Conservation (phyloP, 1,140 invertebrate species). For the Frieseomelitta varia region DNA sequence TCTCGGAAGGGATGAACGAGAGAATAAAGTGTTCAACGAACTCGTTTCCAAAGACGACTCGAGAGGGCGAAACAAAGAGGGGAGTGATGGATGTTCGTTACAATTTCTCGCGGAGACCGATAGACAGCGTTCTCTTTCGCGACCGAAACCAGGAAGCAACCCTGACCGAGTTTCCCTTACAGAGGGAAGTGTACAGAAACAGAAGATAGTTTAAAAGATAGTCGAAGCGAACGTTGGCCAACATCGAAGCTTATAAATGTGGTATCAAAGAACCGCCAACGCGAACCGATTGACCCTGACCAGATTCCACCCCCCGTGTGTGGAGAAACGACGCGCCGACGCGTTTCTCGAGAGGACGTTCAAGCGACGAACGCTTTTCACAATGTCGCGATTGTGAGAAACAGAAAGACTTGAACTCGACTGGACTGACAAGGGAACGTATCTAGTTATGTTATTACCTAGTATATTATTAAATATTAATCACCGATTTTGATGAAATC, state of each 20-base stretch:
- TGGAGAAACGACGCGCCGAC: background rate
- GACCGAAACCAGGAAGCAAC: constrained; percentile 35
- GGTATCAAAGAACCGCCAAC: constrained; percentile 31
- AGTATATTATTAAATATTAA: too few relatives aligned
- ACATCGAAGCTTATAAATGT: constrained; percentile 53
- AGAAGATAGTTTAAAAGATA: constrained; percentile 5
- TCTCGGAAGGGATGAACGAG: background rate
- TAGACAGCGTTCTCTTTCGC: background rate
- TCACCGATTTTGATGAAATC: too few relatives aligned
- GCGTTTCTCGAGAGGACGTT: background rate
- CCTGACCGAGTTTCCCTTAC: constrained; percentile 54
- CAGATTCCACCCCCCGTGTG: constrained; percentile 21
- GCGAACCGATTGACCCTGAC: constrained; percentile 46
- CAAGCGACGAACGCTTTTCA: background rate
- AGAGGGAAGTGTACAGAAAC: background rate
- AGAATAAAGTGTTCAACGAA: background rate
- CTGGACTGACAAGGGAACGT: background rate
- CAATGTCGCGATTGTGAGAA: background rate
- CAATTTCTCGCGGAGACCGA: background rate
- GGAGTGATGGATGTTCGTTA: background rate
- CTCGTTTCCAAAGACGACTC: background rate
- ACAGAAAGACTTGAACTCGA: background rate
- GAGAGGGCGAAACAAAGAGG: background rate
- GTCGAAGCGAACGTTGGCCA: constrained; percentile 28
- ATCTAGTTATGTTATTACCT: too few relatives aligned